Evolutionary conservation across 2,113 vertebrate species (phyloP), one percentile per base, ranked within the genome.

Genomic region (Hemiscyllium ocellatum): DNA sequence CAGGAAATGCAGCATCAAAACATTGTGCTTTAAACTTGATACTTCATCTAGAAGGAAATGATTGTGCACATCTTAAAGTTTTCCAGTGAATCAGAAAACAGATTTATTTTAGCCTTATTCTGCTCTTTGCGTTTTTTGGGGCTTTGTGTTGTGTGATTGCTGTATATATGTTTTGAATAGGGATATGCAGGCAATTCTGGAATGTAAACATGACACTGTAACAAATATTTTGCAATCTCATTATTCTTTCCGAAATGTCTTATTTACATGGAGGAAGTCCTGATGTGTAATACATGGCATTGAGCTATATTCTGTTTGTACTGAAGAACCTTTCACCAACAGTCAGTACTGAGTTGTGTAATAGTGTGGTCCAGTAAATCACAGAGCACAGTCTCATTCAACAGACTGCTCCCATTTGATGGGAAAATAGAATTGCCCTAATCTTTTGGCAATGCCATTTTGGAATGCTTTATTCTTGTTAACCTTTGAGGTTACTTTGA

Each of bases 201-300:
- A 95, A 72, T 29, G 68, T 72, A 95, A 95, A 95, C 47, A 72
- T 72, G 72, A 69, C 94, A 95, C 26, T 52, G 70, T 52, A 47
- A 72, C 52, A 95, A 95, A 95, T 95, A 95, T 95, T 95, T 72
- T 95, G 19, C 47, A 52, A 95, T 95, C 47, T 70, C 69, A 76
- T 29, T 42, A 26, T 50, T 72, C 69, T 90, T 94, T 72, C 42
- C 42, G 29, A 72, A 72, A 95, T 95, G 37, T 72, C 42, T 69
- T 95, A 68, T 95, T 95, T 95, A 95, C 42, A 29, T 52, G 37
- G 42, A 72, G 68, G 94, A 95, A 95, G 94, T 29, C 94, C 72
- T 95, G 69, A 72, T 33, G 94, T 76, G 42, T 24, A 12, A 22
- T 76, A 95, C 69, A 95, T 95, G 69, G 94, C 47, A 33, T 69